Conservation (phyloP, 2,113 vertebrate genomes). For the Heptranchias perlo region DNA sequence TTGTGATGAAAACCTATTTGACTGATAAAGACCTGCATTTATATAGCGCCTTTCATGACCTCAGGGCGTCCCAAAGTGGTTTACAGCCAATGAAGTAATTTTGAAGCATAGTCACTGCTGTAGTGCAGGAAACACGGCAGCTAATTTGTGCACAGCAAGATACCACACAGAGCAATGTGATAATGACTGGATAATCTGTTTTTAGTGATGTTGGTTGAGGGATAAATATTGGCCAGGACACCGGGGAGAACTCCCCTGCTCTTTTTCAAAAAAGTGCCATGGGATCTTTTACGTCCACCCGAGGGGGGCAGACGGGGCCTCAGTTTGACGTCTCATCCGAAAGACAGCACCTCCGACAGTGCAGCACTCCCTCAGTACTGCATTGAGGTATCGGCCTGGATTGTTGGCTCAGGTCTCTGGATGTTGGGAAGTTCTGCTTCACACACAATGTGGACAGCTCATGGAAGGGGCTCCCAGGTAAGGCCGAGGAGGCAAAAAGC, state of each 20-base stretch:
- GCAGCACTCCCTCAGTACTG: neutral
- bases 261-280: neutral
- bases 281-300: neutral
- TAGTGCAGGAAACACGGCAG: neutral
- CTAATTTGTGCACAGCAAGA: neutral
- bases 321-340: neutral
- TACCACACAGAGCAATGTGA: neutral
- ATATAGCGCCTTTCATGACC: neutral
- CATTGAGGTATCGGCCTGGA: neutral
- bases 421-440: neutral
- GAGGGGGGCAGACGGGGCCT: neutral
- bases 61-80: neutral
- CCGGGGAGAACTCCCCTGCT: neutral
- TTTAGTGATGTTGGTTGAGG: neutral
- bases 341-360: neutral
- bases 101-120: neutral
- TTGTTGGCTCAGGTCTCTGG: neutral
- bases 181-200: neutral
- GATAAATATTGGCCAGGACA: neutral
- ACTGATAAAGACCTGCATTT: neutral
- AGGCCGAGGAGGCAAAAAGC: neutral
- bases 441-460: neutral
- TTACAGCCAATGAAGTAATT: neutral
- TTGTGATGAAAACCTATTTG: neutral
- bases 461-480: neutral